These are phyloP conservation scores for Phyto melanocephala DNA, from an alignment of 2,888 invertebrate genomes.

Conservation along the genomic window DNA sequence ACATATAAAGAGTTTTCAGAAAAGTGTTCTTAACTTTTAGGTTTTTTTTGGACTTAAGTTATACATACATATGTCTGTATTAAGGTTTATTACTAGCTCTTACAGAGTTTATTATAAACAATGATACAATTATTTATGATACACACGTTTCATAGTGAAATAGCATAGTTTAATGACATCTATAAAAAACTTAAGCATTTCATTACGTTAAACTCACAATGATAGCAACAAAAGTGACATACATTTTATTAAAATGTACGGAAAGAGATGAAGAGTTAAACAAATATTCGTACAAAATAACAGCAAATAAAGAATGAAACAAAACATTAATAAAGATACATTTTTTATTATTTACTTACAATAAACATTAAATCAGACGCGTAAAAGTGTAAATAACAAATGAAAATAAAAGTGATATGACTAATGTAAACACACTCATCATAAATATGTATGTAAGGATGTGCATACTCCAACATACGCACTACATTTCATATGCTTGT, in stretches of 20 bases:
- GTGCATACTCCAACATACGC: neutral
- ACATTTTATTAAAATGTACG: constrained; percentile 20
- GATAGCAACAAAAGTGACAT: neutral
- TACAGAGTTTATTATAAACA: no score
- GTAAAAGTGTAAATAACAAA: constrained; percentile 54
- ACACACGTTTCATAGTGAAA: constrained; percentile 7
- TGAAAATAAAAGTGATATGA: constrained; percentile 50
- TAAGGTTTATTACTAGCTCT: no score
- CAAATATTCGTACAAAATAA: neutral
- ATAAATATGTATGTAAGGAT: neutral
- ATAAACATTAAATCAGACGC: constrained; percentile 53
- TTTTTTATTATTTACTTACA: constrained; percentile 44
- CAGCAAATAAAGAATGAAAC: neutral
- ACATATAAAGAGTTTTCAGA: no score
- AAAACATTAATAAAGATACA: constrained; percentile 35
- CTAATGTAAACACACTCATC: constrained; percentile 40
- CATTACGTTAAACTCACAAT: constrained; percentile 17
- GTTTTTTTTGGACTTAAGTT: no score
- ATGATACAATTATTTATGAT: no score
- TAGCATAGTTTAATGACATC: neutral
- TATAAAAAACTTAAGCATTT: constrained; percentile 5
- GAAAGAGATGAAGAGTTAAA: constrained; percentile 30
- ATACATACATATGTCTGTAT: no score
- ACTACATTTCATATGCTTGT: neutral
- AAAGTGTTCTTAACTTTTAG: no score